Conservation (phyloP, 2,888 invertebrate genomes). For the Drosophila stalkeri region DNA sequence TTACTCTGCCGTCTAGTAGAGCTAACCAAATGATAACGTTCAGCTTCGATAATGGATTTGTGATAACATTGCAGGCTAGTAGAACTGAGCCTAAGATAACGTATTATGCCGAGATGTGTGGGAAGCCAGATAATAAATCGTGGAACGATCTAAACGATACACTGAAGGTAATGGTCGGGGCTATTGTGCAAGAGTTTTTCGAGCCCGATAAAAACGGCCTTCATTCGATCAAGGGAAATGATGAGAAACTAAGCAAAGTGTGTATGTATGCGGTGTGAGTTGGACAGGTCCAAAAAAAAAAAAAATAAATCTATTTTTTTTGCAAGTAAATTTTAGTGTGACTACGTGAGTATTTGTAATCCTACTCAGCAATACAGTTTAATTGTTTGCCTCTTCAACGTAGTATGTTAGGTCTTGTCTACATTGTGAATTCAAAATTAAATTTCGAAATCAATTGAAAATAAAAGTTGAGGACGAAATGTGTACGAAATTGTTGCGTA, state of each 20-base stretch:
- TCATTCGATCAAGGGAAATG: slow-evolving; percentile 49
- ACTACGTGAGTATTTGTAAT: background rate
- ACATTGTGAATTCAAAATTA: slow-evolving; percentile 15
- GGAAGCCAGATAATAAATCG: slow-evolving; percentile 88
- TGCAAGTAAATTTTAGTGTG: slow-evolving; percentile 1
- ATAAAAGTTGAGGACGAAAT: slow-evolving; percentile 24
- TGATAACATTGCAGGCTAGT: slow-evolving; percentile 95
- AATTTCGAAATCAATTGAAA: slow-evolving; percentile 8
- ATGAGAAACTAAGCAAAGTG: background rate
- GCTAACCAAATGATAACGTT: slow-evolving; percentile 97
- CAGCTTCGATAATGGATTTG: slow-evolving; percentile 93
- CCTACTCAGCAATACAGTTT: background rate
- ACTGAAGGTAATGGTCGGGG: slow-evolving; percentile 90
- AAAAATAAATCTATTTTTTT: too few relatives aligned
- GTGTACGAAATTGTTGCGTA: slow-evolving; percentile 42
- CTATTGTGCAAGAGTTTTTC: slow-evolving; percentile 91
- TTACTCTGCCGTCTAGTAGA: slow-evolving; percentile 88
- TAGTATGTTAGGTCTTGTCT: slow-evolving; percentile 27
- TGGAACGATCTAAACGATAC: slow-evolving; percentile 87
- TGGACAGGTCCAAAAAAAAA: too few relatives aligned
- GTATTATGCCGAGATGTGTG: slow-evolving; percentile 97
- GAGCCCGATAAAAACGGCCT: slow-evolving; percentile 91
- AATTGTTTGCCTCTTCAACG: slow-evolving; percentile 87
- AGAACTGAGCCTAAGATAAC: slow-evolving; percentile 99
- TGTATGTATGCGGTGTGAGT: background rate